Evolutionary conservation across 2,113 vertebrate species (phyloP).

Genomic region (Petromus typicus): DNA sequence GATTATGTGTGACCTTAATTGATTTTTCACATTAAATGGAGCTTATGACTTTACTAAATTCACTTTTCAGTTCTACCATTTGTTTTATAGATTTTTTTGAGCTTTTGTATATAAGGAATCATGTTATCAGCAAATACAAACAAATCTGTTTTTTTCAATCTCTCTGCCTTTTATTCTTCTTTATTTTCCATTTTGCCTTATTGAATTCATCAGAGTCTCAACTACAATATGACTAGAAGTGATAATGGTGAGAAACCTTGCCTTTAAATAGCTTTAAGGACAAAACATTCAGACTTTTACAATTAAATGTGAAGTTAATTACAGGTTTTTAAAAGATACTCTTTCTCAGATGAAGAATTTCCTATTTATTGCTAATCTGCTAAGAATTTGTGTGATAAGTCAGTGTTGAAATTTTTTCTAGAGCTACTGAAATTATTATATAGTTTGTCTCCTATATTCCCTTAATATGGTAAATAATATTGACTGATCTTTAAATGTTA

Average conservation of each 20-base stretch:
- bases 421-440: slow-evolving; percentile 11
- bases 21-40: neutral
- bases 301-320: slow-evolving; percentile 21
- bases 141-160: neutral
- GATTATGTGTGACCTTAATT: neutral
- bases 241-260: neutral
- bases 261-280: slow-evolving; percentile 16
- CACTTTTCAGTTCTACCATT: neutral
- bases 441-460: slow-evolving; percentile 44
- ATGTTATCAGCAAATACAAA: slow-evolving; percentile 29
- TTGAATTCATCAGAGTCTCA: neutral
- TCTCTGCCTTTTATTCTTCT: slow-evolving; percentile 43
- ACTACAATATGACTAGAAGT: neutral
- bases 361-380: slow-evolving; percentile 11
- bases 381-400: neutral
- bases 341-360: neutral
- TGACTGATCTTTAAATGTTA: slow-evolving; percentile 18
- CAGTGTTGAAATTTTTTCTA: neutral
- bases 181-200: slow-evolving; percentile 6
- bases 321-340: neutral
- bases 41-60: slow-evolving; percentile 13
- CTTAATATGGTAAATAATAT: slow-evolving; percentile 12
- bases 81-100: slow-evolving; percentile 42
- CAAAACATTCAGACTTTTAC: slow-evolving; percentile 10
- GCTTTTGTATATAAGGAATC: neutral